Evolutionary conservation across 1,140 invertebrate species (phyloP), one percentile per base, ranked within the genome.

Genomic region (Drosophila suzukii): DNA sequence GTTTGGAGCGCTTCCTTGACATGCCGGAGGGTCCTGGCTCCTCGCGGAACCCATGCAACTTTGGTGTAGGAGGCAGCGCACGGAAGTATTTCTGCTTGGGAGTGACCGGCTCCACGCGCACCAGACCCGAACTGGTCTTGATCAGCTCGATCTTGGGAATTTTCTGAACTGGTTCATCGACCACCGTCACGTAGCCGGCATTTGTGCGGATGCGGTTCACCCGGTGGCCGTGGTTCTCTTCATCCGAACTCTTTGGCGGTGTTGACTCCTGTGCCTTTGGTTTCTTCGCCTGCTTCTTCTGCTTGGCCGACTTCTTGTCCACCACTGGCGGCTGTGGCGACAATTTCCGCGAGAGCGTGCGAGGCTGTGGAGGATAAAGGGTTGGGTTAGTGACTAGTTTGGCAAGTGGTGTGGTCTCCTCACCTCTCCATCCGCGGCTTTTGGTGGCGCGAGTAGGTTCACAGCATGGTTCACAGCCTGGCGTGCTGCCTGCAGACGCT

Each of bases 31-130:
- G 38, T 15, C n/a, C 15, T 6, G 60, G 50, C 15, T 47, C 6
- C 11, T 78, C 68, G 6, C 54, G 60, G 34, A 80, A 83, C 6
- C 34, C 62, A 3, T 43, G 60, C 8, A 20, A 56, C 4, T 15
- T 57, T 1, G 88, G 83, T 6, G 90, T 68, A 27, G 50, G 11
- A 0, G 77, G 75, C 62, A 63, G 27, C 57, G 82, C 90, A 10
- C 61, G 67, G 11, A 91, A 91, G 46, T 75, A 78, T 38, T 91
- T 88, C 4, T 68, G 67, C 5, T 27, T 80, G 2, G 90, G 90
- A 4, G 90, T 89, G 6, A 53, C 32, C 1, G 86, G 86, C 73
- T 90, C 90, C 2, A 90, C 90, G 13, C 67, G 55, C 13, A 91
- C 56, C 8, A 74, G 66, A 11, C 90, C 85, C 20, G 82, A 81